phyloP scores from a whole-genome alignment of 1,140 invertebrate genomes.

The Adoxophyes honmai region DNA sequence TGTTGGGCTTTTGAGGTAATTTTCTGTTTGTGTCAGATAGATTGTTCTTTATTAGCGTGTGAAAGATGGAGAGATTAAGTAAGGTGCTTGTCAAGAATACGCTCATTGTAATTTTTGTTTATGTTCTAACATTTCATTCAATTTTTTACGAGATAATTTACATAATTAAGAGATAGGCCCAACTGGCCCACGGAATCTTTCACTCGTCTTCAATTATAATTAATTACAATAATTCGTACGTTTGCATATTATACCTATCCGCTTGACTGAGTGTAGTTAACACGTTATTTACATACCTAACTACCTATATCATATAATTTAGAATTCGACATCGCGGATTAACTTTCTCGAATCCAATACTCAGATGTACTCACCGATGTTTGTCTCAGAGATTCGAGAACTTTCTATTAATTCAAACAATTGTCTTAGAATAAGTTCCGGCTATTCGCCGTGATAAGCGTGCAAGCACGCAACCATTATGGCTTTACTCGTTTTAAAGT shows the following conservation, averaged over 20 bases:
- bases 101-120: too few species aligned
- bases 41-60: neutral
- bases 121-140: too few species aligned
- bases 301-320: neutral
- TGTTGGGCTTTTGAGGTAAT: slow-evolving; percentile 11
- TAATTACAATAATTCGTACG: neutral
- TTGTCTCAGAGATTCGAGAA: neutral
- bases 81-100: too few species aligned
- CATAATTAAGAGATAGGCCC: too few species aligned
- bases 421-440: slow-evolving; percentile 10
- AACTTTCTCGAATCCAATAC: slow-evolving; percentile 6
- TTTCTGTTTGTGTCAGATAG: neutral
- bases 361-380: neutral
- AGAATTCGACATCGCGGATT: slow-evolving; percentile 7
- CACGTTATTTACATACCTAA: slow-evolving; percentile 5
- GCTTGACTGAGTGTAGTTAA: neutral
- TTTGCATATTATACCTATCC: neutral
- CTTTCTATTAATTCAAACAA: slow-evolving; percentile 7
- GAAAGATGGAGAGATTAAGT: neutral
- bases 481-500: neutral
- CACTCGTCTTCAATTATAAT: neutral
- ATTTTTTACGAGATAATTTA: too few species aligned
- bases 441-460: slow-evolving; percentile 7
- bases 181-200: too few species aligned
- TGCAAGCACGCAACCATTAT: slow-evolving; percentile 1